Evolutionary conservation across 2,797 vertebrate genomes (phyloP).

Genomic region (Sciurus vulgaris): DNA sequence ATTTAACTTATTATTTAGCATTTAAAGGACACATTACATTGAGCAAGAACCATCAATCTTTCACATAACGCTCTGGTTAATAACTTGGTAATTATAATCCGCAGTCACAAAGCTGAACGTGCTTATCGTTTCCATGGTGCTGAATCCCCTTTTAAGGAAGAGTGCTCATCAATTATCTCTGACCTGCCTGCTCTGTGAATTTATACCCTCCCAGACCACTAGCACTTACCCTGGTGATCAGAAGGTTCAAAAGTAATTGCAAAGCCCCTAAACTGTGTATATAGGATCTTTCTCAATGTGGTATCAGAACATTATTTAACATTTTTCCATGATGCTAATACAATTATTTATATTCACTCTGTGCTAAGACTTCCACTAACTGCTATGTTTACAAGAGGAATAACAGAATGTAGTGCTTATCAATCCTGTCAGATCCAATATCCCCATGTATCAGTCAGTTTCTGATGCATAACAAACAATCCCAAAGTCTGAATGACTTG

Average conservation of each 20-base stretch:
- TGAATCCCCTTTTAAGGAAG: constrained; percentile 52
- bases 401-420: not conserved
- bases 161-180: constrained; percentile 68
- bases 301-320: not conserved
- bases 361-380: not conserved
- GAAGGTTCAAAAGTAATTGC: not conserved
- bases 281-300: not conserved
- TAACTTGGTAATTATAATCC: constrained; percentile 82
- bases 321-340: not conserved
- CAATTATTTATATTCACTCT: not conserved
- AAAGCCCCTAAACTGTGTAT: not conserved
- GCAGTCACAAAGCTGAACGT: constrained; percentile 68
- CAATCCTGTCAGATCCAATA: not conserved
- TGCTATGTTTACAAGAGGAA: not conserved
- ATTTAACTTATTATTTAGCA: constrained; percentile 84
- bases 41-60: constrained; percentile 77
- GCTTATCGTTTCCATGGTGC: constrained; percentile 74
- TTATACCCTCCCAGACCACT: constrained; percentile 38
- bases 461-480: constrained; percentile 33
- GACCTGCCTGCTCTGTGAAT: constrained; percentile 62
- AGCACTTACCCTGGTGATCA: not conserved
- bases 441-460: not conserved
- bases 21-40: constrained; percentile 81
- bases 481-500: not conserved
- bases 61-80: constrained; percentile 74